Conservation (phyloP, 1,140 invertebrate genomes). For the Zophobas atratus region DNA sequence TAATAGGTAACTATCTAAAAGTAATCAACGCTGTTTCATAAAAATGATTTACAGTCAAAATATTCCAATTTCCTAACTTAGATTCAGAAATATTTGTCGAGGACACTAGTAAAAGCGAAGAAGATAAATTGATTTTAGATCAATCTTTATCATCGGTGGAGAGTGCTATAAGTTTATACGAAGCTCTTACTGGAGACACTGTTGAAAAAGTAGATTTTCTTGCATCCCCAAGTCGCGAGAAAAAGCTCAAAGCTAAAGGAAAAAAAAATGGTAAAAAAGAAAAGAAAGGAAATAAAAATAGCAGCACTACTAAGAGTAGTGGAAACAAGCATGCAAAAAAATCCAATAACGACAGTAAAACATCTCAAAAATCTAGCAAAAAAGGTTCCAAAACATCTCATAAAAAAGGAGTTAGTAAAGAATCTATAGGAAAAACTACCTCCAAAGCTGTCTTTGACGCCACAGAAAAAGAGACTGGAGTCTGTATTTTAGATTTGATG, state of each 20-base stretch:
- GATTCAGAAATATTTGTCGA: not conserved
- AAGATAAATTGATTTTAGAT: slow-evolving; percentile 7
- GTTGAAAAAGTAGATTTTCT: slow-evolving; percentile 14
- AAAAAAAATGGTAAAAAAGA: slow-evolving; percentile 14
- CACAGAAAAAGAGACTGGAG: slow-evolving; percentile 22
- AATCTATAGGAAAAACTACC: not conserved
- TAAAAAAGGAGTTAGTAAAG: slow-evolving; percentile 5
- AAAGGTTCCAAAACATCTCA: not conserved
- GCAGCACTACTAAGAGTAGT: not conserved
- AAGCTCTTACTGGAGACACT: slow-evolving; percentile 10
- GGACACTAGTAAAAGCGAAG: not conserved
- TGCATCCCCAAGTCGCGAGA: not conserved
- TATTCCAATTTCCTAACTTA: not conserved
- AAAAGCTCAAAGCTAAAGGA: slow-evolving; percentile 2
- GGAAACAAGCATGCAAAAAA: not conserved
- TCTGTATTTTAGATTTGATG: slow-evolving; percentile 54
- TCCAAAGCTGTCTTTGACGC: not conserved
- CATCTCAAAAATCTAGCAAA: slow-evolving; percentile 3
- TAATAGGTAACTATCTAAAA: slow-evolving; percentile 2
- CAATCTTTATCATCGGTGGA: slow-evolving; percentile 14
- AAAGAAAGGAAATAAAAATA: slow-evolving; percentile 10
- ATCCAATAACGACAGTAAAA: slow-evolving; percentile 18
- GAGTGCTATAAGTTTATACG: slow-evolving; percentile 12
- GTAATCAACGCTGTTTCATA: not conserved
- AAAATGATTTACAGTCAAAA: not conserved